Percentiles rank a stretch among this genome's conserved stretches.
These are phyloP conservation scores for Drosophila leonis DNA, from an alignment of 2,888 invertebrate species.

Conservation along the genomic window DNA sequence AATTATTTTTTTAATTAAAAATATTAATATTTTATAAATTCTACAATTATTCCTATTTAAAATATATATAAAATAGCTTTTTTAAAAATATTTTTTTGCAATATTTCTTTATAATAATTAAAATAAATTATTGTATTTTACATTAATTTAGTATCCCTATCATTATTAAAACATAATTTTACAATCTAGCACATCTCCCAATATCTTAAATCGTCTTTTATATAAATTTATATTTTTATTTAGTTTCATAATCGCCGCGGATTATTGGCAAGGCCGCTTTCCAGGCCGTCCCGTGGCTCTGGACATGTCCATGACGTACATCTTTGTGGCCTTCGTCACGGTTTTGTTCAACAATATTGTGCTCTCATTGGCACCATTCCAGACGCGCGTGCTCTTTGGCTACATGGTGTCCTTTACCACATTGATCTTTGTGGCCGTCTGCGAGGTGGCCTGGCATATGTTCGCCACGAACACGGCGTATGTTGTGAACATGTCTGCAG, in stretches of 20 bases:
- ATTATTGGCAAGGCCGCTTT: slow-evolving; percentile 94
- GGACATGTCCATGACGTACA: slow-evolving; percentile 96
- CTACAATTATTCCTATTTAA: no score
- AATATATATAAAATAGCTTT: no score
- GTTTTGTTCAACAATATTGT: slow-evolving; percentile 94
- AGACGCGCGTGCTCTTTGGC: slow-evolving; percentile 94
- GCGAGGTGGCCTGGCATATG: slow-evolving; percentile 94
- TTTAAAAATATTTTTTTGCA: no score
- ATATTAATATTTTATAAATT: no score
- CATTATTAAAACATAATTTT: background rate
- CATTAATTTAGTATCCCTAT: no score
- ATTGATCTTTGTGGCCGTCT: slow-evolving; percentile 92
- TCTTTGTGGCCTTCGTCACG: slow-evolving; percentile 94
- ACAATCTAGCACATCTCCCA: fast-evolving
- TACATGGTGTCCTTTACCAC: slow-evolving; percentile 93
- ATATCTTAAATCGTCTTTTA: background rate
- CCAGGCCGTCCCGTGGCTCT: slow-evolving; percentile 94
- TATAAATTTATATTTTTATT: slow-evolving; percentile 13
- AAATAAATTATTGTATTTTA: no score
- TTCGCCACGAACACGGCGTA: slow-evolving; percentile 93
- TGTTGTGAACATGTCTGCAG: slow-evolving; percentile 92
- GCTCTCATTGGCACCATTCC: slow-evolving; percentile 92
- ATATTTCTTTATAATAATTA: no score
- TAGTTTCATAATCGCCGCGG: slow-evolving; percentile 97
- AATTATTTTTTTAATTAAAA: no score